These are phyloP conservation scores for Paracentrotus lividus DNA, from an alignment of 53 echinoderm and acorn worm species.

Conservation along the genomic window DNA sequence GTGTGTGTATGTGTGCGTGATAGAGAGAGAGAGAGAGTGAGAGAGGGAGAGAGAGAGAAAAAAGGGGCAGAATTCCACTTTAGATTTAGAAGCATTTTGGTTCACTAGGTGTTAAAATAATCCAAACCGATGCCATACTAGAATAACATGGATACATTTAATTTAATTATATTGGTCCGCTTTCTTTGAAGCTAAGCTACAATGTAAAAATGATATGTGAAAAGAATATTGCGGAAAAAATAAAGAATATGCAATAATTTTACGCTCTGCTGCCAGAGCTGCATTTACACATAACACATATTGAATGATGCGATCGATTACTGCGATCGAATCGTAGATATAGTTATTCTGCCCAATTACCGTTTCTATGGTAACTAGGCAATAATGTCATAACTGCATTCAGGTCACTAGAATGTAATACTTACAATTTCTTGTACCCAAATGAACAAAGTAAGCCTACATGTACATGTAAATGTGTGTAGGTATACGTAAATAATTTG, in stretches of 20 bases:
- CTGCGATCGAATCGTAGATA: background rate
- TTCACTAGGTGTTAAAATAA: too few species aligned
- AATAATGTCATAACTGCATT: background rate
- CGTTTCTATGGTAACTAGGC: background rate
- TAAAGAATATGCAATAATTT: background rate
- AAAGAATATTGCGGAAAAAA: background rate
- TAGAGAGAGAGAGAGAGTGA: background rate
- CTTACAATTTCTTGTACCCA: too few species aligned
- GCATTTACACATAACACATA: background rate
- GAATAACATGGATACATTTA: too few species aligned
- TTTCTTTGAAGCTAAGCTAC: background rate
- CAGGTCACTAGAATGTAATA: background rate
- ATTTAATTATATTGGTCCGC: too few species aligned
- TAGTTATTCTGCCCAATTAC: constrained; percentile 22
- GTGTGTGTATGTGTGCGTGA: too few species aligned
- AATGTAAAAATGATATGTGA: background rate
- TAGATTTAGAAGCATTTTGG: too few species aligned
- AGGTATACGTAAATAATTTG: too few species aligned
- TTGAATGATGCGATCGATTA: constrained; percentile 1
- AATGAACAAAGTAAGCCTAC: too few species aligned
- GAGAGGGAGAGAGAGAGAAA: background rate
- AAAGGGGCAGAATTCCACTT: background rate
- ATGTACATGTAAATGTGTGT: too few species aligned
- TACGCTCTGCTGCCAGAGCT: background rate
- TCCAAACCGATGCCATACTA: too few species aligned